A percentile compares a stretch with the other conserved stretches of the same genome.
Evolutionary conservation across 2,113 vertebrate genomes (phyloP).

Genomic region (Anhinga rufa): DNA sequence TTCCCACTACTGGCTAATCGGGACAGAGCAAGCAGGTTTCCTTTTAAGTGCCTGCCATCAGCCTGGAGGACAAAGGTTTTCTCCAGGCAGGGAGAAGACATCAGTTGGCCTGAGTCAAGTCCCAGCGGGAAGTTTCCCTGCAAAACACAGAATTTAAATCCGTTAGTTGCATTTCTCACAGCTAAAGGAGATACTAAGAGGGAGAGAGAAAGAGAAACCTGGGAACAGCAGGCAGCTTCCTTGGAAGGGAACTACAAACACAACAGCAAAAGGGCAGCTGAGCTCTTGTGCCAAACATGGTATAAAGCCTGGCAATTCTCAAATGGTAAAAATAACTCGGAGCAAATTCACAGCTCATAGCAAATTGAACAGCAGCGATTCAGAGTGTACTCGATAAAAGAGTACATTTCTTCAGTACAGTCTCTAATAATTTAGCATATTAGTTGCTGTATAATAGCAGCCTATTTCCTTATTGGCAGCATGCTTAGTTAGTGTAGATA

Average conservation of each 20-base stretch:
- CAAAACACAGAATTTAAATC: neutral
- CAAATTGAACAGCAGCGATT: conserved; percentile 4
- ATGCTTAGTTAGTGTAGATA: neutral
- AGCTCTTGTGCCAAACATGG: neutral
- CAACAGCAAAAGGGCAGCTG: neutral
- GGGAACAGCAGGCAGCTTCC: neutral
- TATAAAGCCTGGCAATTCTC: conserved; percentile 5
- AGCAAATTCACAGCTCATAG: neutral
- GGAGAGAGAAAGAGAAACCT: neutral
- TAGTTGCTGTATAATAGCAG: neutral
- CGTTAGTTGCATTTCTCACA: neutral
- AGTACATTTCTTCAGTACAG: neutral
- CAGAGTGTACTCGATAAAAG: neutral
- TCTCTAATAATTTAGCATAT: neutral
- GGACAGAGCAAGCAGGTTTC: neutral
- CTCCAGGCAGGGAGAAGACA: neutral
- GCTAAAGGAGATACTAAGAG: neutral
- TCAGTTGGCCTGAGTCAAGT: neutral
- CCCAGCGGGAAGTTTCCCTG: neutral
- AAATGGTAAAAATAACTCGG: neutral
- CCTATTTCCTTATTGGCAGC: neutral
- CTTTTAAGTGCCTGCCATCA: neutral
- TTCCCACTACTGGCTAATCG: neutral
- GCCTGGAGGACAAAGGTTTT: neutral
- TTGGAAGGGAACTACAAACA: neutral